Evolutionary conservation across 2,888 invertebrate species (phyloP).

Genomic region (Hermaeophaga mercurialis): DNA sequence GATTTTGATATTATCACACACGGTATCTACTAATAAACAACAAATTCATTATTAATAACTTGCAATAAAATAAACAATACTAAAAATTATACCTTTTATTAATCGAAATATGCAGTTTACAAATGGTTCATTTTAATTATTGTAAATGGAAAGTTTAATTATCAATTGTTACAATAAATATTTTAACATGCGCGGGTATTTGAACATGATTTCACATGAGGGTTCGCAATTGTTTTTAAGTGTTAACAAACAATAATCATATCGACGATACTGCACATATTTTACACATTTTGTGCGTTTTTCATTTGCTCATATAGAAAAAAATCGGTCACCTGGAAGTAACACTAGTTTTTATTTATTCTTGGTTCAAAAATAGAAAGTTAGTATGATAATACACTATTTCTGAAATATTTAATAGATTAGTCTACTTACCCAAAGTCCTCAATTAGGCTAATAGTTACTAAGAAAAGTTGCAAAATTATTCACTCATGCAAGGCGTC

Average conservation of each 20-base stretch:
- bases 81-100: no score
- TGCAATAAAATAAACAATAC: no score
- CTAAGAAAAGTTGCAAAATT: slow-evolving; percentile 1
- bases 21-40: no score
- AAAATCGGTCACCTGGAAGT: no score
- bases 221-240: not conserved
- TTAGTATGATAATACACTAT: not conserved
- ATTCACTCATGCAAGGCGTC: slow-evolving; percentile 7
- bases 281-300: not conserved
- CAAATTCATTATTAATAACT: no score
- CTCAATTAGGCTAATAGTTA: slow-evolving; percentile 5
- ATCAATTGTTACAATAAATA: no score
- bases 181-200: no score
- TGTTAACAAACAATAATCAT: not conserved
- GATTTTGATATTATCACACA: no score
- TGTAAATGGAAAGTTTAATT: not conserved
- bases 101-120: no score
- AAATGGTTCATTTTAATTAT: no score
- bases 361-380: slow-evolving; percentile 1
- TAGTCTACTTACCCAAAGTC: slow-evolving; percentile 5
- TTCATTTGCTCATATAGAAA: no score
- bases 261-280: not conserved
- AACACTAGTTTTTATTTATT: no score
- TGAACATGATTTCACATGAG: not conserved
- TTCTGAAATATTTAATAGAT: not conserved